Percentiles rank a stretch among this genome's conserved stretches.
These are phyloP conservation scores for Plectrocnemia conspersa DNA, from an alignment of 1,140 invertebrate genomes.

Conservation along the genomic window DNA sequence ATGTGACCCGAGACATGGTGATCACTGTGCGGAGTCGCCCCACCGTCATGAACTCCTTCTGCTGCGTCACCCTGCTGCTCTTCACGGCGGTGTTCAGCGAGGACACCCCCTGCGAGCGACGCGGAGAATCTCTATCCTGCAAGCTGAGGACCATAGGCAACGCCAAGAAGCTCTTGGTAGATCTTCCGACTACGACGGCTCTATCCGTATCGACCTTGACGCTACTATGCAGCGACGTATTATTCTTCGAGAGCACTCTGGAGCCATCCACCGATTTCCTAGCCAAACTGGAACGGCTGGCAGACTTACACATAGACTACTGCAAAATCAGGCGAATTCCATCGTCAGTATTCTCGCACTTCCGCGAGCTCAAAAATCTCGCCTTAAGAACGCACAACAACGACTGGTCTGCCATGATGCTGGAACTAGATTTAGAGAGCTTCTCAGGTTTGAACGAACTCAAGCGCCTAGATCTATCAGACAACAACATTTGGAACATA, in stretches of 20 bases:
- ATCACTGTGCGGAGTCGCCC: too few species aligned
- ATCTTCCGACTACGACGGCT: constrained; percentile 53
- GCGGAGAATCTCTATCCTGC: constrained; percentile 49
- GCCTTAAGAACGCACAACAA: constrained; percentile 71
- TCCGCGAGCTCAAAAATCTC: constrained; percentile 62
- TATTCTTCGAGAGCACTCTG: constrained; percentile 73
- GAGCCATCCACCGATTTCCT: constrained; percentile 54
- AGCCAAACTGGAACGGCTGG: constrained; percentile 56
- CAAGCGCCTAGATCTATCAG: constrained; percentile 65
- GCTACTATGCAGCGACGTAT: constrained; percentile 73
- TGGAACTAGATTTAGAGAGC: constrained; percentile 68
- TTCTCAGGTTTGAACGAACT: constrained; percentile 65
- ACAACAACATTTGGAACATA: constrained; percentile 76
- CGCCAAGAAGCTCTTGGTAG: constrained; percentile 55
- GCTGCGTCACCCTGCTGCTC: too few species aligned
- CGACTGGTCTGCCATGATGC: constrained; percentile 73
- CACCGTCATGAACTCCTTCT: too few species aligned
- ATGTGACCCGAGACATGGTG: constrained; percentile 3
- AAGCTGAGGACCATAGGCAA: constrained; percentile 58
- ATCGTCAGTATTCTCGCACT: constrained; percentile 59
- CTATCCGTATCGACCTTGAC: constrained; percentile 62
- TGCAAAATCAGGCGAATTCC: constrained; percentile 76
- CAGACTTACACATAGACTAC: constrained; percentile 67
- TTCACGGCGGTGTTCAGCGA: neutral
- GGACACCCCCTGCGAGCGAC: constrained; percentile 7